Evolutionary conservation across 1,140 invertebrate genomes (phyloP), one percentile per base, ranked within the genome.

Genomic region (Ceratina calcarata): DNA sequence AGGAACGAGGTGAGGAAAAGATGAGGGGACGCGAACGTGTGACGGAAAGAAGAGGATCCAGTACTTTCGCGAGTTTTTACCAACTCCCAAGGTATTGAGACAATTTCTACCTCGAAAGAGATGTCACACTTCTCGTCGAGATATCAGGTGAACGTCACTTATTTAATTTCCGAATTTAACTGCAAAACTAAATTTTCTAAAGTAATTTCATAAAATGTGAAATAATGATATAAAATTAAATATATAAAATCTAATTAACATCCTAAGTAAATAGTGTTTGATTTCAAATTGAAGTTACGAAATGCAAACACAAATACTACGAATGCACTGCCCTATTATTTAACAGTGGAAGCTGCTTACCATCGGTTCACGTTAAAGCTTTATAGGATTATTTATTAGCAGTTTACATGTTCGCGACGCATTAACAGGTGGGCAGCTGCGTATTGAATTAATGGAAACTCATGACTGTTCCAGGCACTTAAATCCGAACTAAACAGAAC

Each of bases 301-400:
- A 10, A 45, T 45, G 6, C 37, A 7, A 45, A 45, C 37, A 27
- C 4, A 8, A 37, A 75, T 32, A 75, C 55, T 37, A 61, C 3
- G 20, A 45, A 16, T 27, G 27, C 37, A 70, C 16, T 37, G n/a
- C 49, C 51, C 15, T 22, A 32, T 62, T 6, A 45, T 45, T 45
- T 69, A 18, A n/a, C 10, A 12, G 37, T 45, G 13, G 20, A 1
- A 10, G 13, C 2, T n/a, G 37, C 4, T 60, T 49, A 13, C 55
- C 65, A 16, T 22, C 37, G 2, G 20, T 60, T 45, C 1, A 22
- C 22, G 60, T 68, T 61, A 69, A 77, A n/a, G 37, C 55, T 24
- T 69, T 77, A 20, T n/a, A 61, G n/a, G 37, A 61, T 53, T 24
- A n/a, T 61, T 75, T 58, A 77, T 77, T 53, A 69, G 18, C 45